Base-by-base conservation (phyloP, 2,888 invertebrate genomes). In the Dicycla oo region DNA sequence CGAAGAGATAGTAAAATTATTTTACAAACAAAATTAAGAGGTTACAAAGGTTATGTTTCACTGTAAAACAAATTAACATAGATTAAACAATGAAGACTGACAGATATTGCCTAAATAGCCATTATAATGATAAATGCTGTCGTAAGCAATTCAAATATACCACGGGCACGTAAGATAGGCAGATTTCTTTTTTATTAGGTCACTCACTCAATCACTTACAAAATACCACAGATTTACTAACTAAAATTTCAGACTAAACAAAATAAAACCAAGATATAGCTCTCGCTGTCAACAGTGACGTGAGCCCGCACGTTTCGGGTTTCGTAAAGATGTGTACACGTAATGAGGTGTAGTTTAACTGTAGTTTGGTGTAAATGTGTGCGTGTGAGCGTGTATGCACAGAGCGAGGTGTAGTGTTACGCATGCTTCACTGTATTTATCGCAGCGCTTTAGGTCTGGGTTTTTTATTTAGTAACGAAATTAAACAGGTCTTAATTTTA, bases 41-140 rank as follows among this genome's bases (percentile, higher is more conserved):
- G 49, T 57, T 3, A 30, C 10, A 18, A 26, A 57, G 43, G 66
- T 49, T 18, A 74, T 20, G 8, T 38, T 49, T 13, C 7, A 30
- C 20, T 76, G 49, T 68, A 45, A 45, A 73, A 69, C 20, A 15
- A 69, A 74, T 74, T 18, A 69, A 60, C 30, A 60, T 61, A 61
- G 13, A 77, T 78, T n/a, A 54, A 57, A 63, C n/a, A 26, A 61
- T 77, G 47, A 26, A 49, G 10, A 54, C 54, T 34, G 64, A 65
- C 61, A 56, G 58, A 56, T 65, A 60, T 38, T 45, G 64, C 34
- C 34, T 20, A 18, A 51, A 13, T 20, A 47, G 20, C 45, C 23
- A 60, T 77, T 69, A 53, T 1, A 40, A 77, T 53, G 30, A 69
- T 34, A 15, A 47, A 34, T 13, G 45, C 8, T 57, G 38, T 47